phyloP scores from a whole-genome alignment of 2,113 vertebrate species.

The Hipposideros armiger region DNA sequence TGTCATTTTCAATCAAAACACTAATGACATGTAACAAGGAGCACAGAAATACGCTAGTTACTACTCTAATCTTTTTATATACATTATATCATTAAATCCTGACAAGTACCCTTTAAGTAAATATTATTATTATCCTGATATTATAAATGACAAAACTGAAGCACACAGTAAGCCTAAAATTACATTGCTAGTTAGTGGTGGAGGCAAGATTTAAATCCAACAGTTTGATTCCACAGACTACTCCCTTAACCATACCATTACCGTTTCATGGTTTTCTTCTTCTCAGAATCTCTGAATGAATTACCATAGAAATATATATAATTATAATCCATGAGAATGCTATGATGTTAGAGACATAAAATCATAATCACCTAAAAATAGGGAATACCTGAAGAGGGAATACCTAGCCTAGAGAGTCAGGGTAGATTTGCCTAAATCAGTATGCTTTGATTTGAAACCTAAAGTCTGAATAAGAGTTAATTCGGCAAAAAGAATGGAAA shows the following conservation, averaged over 20 bases:
- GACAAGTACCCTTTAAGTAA: background rate
- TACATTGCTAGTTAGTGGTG: background rate
- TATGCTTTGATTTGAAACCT: constrained; percentile 6
- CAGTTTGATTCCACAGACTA: background rate
- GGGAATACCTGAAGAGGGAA: background rate
- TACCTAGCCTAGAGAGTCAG: background rate
- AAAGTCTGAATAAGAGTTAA: background rate
- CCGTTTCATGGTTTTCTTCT: constrained; percentile 6
- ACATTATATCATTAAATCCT: constrained; percentile 31
- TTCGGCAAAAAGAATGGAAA: background rate
- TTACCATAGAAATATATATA: background rate
- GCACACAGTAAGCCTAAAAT: constrained; percentile 27
- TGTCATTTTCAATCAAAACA: background rate
- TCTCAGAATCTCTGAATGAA: background rate
- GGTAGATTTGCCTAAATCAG: background rate
- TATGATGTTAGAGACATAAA: background rate
- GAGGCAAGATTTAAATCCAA: background rate
- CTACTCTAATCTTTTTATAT: background rate
- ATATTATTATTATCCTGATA: background rate
- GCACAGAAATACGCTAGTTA: background rate
- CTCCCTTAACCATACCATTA: background rate
- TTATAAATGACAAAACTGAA: constrained; percentile 15
- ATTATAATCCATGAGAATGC: background rate
- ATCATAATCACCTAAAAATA: background rate
- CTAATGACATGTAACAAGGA: background rate